phyloP scores from a whole-genome alignment of 2,113 vertebrate species.

The Hypocryptadius cinnamomeus region DNA sequence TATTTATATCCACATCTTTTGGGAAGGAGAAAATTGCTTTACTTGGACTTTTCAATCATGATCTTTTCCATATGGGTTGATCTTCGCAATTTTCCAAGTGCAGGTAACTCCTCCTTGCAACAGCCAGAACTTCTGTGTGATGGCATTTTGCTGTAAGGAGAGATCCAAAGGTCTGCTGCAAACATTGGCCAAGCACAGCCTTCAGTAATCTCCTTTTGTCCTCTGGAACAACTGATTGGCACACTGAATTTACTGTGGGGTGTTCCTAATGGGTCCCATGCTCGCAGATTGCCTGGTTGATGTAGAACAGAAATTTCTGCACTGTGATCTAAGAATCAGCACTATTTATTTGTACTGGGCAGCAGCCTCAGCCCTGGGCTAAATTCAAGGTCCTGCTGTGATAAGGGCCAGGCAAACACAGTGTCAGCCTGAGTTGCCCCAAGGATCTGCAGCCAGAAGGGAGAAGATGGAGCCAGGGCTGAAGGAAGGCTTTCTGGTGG shows the following conservation, averaged over 20 bases:
- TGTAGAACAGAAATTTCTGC: constrained; percentile 27
- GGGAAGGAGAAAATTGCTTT: constrained; percentile 46
- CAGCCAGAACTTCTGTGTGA: background rate
- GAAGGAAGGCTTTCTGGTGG: constrained; percentile 41
- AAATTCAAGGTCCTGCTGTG: constrained; percentile 16
- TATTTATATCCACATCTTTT: constrained; percentile 43
- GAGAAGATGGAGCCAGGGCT: background rate
- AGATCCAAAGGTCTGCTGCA: background rate
- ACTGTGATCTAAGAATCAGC: background rate
- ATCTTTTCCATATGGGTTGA: constrained; percentile 36
- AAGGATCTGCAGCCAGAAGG: background rate
- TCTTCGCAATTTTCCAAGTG: background rate
- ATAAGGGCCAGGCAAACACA: constrained; percentile 28
- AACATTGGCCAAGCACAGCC: background rate
- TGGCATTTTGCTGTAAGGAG: background rate
- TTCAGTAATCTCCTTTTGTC: background rate
- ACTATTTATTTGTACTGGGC: constrained; percentile 15
- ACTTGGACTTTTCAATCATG: constrained; percentile 37
- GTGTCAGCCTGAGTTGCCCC: constrained; percentile 3
- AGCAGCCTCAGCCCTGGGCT: background rate
- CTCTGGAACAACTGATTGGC: background rate
- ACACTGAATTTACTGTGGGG: background rate
- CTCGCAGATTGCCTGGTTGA: constrained; percentile 23
- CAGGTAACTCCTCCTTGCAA: constrained; percentile 12
- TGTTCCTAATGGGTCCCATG: background rate